Percentiles rank a stretch among this genome's conserved stretches.
phyloP scores from a whole-genome alignment of 2,888 invertebrate species.

The Arctia plantaginis region DNA sequence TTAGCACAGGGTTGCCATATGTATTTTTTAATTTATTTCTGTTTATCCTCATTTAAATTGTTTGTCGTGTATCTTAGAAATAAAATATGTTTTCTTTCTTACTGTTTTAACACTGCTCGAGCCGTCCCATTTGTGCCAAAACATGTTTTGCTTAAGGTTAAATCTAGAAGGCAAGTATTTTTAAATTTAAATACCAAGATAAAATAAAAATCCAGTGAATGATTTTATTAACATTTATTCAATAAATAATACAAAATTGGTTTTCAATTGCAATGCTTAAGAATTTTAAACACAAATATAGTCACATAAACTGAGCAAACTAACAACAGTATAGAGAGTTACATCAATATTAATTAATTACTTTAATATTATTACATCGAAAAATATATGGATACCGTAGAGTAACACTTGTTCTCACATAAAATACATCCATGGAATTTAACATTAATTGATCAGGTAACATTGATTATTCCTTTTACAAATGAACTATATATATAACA shows the following conservation, averaged over 20 bases:
- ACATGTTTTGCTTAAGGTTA: too few relatives aligned
- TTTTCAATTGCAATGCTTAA: constrained; percentile 77
- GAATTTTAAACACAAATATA: constrained; percentile 74
- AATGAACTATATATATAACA: constrained; percentile 37
- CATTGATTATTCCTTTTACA: constrained; percentile 50
- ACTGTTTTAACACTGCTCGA: too few relatives aligned
- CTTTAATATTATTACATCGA: constrained; percentile 71
- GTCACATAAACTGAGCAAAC: constrained; percentile 79
- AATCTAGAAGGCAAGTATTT: too few relatives aligned
- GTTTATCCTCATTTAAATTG: too few relatives aligned
- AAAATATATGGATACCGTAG: constrained; percentile 74
- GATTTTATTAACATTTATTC: constrained; percentile 87
- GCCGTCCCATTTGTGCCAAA: too few relatives aligned
- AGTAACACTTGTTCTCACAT: constrained; percentile 67
- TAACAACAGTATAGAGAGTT: constrained; percentile 68
- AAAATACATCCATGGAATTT: constrained; percentile 77
- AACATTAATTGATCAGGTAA: constrained; percentile 55
- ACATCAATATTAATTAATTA: constrained; percentile 61
- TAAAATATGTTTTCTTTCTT: too few relatives aligned
- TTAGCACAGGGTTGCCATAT: too few relatives aligned
- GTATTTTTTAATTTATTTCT: too few relatives aligned
- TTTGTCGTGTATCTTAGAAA: too few relatives aligned
- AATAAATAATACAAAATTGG: constrained; percentile 85
- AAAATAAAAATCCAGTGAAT: constrained; percentile 54
- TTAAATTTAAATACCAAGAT: too few relatives aligned